Base-by-base conservation (phyloP, 2,888 invertebrate species). In the Lepetodrilus schrolli region DNA sequence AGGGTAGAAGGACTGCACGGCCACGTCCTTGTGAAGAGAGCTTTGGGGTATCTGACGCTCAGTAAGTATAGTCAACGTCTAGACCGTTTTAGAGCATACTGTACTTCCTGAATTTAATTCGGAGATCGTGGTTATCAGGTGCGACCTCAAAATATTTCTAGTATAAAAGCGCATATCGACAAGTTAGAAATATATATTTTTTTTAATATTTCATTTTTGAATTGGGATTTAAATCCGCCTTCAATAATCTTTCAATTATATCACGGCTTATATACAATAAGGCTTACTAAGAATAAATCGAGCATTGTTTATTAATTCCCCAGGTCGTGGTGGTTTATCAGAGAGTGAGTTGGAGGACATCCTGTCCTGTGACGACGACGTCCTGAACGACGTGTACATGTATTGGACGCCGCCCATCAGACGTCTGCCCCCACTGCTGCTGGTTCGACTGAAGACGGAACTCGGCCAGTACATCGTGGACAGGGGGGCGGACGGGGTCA, bases 381-480 rank as follows among this genome's bases (percentile, higher is more conserved):
- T 87, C 5, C 77, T 87, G 7, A 85, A 85, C 80, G 87, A 88
- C 69, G 84, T 87, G 5, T 87, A 87, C 75, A 79, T 84, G 80
- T 87, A 83, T 73, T 88, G 87, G 85, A 84, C 83, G 1, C 87
- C 88, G n/a, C 88, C 89, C 5, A 79, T 87, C 38, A 75, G 88
- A 23, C 78, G 89, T n/a, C 79, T 89, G 30, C 89, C 89, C 26
- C 89, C 89, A 2, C 79, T 89, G 4, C 77, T 88, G 5, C 75
- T 87, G 71, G 86, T 87, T 23, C 76, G 89, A 20, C 75, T 89
- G 34, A 83, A 82, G 70, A 81, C 81, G 34, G 88, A 88, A 47
- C 78, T 89, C 0, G 77, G 77, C 13, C 80, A 84, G 49, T 88
- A 86, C 68, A 43, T 87, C 23, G 86, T 84, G 43, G 83, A 82